Evolutionary conservation across 2,888 invertebrate genomes (phyloP), one percentile per base, ranked within the genome.

Genomic region (Synanthedon tipuliformis): DNA sequence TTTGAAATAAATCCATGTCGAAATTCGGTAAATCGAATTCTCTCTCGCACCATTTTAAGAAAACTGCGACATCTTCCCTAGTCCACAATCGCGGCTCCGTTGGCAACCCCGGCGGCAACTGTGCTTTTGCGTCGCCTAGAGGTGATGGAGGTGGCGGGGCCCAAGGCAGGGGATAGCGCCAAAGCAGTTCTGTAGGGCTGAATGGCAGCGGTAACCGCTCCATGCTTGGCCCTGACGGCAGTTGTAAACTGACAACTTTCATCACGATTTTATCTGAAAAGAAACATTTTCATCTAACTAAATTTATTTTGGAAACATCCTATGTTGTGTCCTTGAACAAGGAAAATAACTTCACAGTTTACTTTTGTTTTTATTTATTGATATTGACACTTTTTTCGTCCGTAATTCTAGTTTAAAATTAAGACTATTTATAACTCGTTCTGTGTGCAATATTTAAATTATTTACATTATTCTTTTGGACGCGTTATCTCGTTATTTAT

Each of bases 1-100:
- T 97, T 88, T 95, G 95, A 78, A 97, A 97, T 83, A 95, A 92
- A 72, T 97, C 96, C 91, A 95, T 92, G 73, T 96, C 96, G 73
- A 97, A 94, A 65, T 94, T 93, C 52, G 96, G 96, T 62, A 97
- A 87, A 79, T 96, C 96, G 76, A 96, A 97, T 83, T 96, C 96
- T 61, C 95, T 89, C 80, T 97, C 96, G 62, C 96, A 95, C 93
- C 96, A 97, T 71, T 94, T 92, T 51, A 97, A 86, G 80, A 97
- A 97, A 53, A 93, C 90, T 50, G 91, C 89, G 16, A 97, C 97
- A 75, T 97, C 96, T 63, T 96, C 96, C 62, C 97, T 90, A 54
- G 93, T 93, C 97, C 97, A 97, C 51, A 94, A 83, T 66, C 96
- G 90, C 8, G 97, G 97, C 88, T 97, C 97, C 66, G 94, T 91